These are phyloP conservation scores for Chaunax sp. DNA, from an alignment of 2,797 vertebrate species.

Conservation along the genomic window DNA sequence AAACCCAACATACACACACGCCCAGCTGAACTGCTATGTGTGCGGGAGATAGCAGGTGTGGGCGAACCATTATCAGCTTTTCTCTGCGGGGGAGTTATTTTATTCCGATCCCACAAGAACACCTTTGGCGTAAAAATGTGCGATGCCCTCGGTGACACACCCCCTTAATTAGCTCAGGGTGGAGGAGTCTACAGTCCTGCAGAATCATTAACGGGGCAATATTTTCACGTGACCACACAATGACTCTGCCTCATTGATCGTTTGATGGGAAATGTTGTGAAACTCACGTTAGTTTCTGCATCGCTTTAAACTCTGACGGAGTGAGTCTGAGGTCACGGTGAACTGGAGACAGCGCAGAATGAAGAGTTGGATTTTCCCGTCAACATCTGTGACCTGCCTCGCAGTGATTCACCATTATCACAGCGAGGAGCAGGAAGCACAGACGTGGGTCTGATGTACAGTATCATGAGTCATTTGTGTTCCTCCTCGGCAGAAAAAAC, in stretches of 20 bases:
- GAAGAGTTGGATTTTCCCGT: conserved; percentile 57
- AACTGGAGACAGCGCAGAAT: conserved; percentile 17
- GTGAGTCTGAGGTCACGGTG: conserved; percentile 25
- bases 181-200: conserved; percentile 9
- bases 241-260: conserved; percentile 13
- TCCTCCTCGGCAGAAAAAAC: conserved; percentile 41
- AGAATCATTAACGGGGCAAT: conserved; percentile 1
- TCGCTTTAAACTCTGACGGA: conserved; percentile 8
- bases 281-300: conserved; percentile 4
- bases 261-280: conserved; percentile 3
- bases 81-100: conserved; percentile 61
- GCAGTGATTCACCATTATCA: conserved; percentile 67
- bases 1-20: too few relatives aligned
- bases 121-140: conserved; percentile 40
- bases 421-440: conserved; percentile 36
- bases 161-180: conserved; percentile 43
- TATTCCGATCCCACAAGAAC: conserved; percentile 43
- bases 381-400: conserved; percentile 56
- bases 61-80: conserved; percentile 65
- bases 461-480: conserved; percentile 63
- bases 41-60: conserved; percentile 54
- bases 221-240: conserved; percentile 2
- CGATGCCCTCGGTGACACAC: conserved; percentile 42
- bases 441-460: conserved; percentile 59
- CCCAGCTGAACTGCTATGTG: too few relatives aligned